These are phyloP conservation scores for Fragum fragum DNA, from an alignment of 2,888 invertebrate species.

Conservation along the genomic window DNA sequence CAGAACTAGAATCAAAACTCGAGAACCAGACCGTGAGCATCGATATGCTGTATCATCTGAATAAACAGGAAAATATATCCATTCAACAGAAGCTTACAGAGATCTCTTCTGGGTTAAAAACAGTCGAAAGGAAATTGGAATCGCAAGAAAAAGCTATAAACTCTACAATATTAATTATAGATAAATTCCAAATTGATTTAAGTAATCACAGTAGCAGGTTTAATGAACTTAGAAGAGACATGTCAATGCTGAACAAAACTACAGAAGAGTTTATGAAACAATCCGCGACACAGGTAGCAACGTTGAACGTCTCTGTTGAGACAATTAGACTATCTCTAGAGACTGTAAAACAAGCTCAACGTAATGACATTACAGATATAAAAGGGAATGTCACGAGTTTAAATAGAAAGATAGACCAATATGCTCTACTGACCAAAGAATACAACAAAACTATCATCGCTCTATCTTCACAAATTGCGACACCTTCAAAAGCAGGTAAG, in stretches of 20 bases:
- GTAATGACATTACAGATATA: not conserved
- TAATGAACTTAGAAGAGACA: not conserved
- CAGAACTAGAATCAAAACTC: not conserved
- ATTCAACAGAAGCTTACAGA: not conserved
- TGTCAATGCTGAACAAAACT: not conserved
- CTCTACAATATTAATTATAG: not conserved
- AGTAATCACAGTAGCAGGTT: not conserved
- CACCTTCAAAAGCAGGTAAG: slow-evolving; percentile 3
- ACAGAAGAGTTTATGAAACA: not conserved
- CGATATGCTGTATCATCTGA: not conserved
- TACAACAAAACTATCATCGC: not conserved
- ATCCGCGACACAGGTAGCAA: not conserved
- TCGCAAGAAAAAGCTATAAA: not conserved
- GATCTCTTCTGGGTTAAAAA: not conserved
- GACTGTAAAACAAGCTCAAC: not conserved
- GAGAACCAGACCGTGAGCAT: not conserved
- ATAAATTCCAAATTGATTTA: not conserved
- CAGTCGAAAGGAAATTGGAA: not conserved
- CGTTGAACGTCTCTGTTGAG: not conserved
- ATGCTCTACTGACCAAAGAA: not conserved
- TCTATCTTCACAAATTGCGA: not conserved
- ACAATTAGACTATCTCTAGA: not conserved
- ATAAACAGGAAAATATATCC: not conserved
- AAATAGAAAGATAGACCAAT: not conserved
- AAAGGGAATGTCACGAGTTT: not conserved